Evolutionary conservation across 2,797 vertebrate genomes (phyloP).

Genomic region (Meda fulgida): DNA sequence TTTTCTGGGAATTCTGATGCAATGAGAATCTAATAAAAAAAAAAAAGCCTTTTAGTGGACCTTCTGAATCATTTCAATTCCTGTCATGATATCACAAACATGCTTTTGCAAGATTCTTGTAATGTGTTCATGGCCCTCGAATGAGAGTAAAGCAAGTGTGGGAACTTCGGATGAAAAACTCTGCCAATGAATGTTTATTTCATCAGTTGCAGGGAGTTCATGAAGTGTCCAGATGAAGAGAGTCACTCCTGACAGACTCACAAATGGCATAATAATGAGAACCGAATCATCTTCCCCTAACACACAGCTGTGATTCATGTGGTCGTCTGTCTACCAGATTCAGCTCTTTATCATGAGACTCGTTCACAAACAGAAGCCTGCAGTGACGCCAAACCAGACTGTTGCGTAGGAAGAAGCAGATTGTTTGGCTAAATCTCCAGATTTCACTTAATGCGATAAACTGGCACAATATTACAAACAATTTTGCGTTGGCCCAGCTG

Average conservation of each 20-base stretch:
- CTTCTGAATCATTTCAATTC: constrained; percentile 1
- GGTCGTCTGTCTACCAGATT: neutral
- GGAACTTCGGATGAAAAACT: neutral
- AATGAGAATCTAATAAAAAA: neutral
- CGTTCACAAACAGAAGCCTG: constrained; percentile 42
- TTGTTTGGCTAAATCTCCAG: constrained; percentile 32
- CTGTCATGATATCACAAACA: constrained; percentile 18
- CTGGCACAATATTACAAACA: constrained; percentile 14
- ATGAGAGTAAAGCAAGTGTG: neutral
- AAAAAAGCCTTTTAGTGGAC: neutral
- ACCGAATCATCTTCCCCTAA: neutral
- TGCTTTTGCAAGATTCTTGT: constrained; percentile 1
- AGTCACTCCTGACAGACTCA: constrained; percentile 13
- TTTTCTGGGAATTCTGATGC: constrained; percentile 13
- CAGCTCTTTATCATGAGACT: constrained; percentile 33
- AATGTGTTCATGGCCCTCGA: neutral
- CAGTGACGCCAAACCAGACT: constrained; percentile 25
- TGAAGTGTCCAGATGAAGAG: constrained; percentile 10
- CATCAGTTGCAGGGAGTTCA: constrained; percentile 5
- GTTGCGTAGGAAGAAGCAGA: constrained; percentile 35
- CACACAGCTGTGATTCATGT: constrained; percentile 7
- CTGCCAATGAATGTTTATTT: neutral
- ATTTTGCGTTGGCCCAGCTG: constrained; percentile 3
- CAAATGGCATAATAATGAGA: neutral
- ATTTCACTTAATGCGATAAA: constrained; percentile 34